Base-by-base conservation (phyloP, 1,140 invertebrate genomes). In the Eubasilissa regina region DNA sequence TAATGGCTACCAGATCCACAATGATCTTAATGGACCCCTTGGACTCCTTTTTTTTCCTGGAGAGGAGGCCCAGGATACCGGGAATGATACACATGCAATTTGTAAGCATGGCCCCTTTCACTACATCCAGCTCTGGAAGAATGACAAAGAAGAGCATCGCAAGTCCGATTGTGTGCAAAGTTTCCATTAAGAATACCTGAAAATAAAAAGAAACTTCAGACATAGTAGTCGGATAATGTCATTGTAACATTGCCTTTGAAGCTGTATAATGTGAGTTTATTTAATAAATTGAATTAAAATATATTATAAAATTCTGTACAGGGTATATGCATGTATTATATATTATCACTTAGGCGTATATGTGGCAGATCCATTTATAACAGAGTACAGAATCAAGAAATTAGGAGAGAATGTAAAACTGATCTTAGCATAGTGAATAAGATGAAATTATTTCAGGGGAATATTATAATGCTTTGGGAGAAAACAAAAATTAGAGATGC, bases 31-130 rank as follows among this genome's bases (percentile, higher is more conserved):
- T 89, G 78, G 93, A 56, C 43, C 94, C 89, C 84, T 95, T 94
- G 0, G 94, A 94, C 85, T 97, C 95, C 84, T 94, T 94, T 45
- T 93, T 93, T 83, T 93, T 95, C 21, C 95, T 90, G 0, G 95
- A 97, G 0, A 97, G 84, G 55, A 97, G 85, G 19, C 94, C 94
- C 89, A 91, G 83, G 84, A 92, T 86, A 45, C 88, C 87, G 0
- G 97, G 97, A 4, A 98, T 89, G 64, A 98, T 93, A 86, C 96
- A 98, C 15, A 98, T 92, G 84, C 96, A 98, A 87, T 97, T 98
- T 7, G 97, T 97, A 35, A 98, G 88, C 95, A 98, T 97, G 10
- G 96, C 94, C 3, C 95, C 97, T 87, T 97, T 95, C 47, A 98
- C 93, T 21, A 97, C 96, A 87, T 99, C 96, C 45, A 98, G 86